Conservation (phyloP, 2,113 vertebrate species). For the Catharus minimus region DNA sequence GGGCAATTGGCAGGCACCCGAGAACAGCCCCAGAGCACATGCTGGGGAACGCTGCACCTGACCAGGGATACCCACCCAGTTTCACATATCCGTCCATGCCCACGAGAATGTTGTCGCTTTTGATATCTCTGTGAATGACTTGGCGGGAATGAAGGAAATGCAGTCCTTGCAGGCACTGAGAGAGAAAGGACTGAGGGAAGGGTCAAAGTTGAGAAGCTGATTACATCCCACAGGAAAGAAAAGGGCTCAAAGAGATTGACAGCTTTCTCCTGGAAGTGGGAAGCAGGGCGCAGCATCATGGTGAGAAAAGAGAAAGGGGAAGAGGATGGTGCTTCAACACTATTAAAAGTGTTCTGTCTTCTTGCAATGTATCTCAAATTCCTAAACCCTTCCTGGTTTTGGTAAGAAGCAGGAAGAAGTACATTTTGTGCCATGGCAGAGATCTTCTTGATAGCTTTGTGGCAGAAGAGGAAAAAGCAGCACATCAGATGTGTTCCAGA, state of each 20-base stretch:
- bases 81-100: not conserved
- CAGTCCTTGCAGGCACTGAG: not conserved
- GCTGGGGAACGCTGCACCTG: accelerated
- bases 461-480: not conserved
- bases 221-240: too few species aligned
- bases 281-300: accelerated
- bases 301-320: not conserved
- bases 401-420: accelerated
- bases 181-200: not conserved
- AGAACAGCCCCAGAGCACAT: too few species aligned
- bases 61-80: not conserved
- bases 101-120: not conserved
- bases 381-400: accelerated
- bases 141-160: not conserved
- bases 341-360: too few species aligned
- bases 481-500: not conserved
- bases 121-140: not conserved
- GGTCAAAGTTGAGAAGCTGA: too few species aligned
- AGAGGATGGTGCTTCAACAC: not conserved
- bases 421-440: not conserved
- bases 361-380: not conserved
- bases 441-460: too few species aligned
- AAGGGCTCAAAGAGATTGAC: accelerated
- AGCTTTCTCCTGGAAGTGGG: not conserved
- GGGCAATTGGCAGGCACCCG: too few species aligned